A percentile compares a stretch with the other conserved stretches of the same genome.
These are phyloP conservation scores for Drosophila emarginata DNA, from an alignment of 2,888 invertebrate genomes.

Conservation along the genomic window DNA sequence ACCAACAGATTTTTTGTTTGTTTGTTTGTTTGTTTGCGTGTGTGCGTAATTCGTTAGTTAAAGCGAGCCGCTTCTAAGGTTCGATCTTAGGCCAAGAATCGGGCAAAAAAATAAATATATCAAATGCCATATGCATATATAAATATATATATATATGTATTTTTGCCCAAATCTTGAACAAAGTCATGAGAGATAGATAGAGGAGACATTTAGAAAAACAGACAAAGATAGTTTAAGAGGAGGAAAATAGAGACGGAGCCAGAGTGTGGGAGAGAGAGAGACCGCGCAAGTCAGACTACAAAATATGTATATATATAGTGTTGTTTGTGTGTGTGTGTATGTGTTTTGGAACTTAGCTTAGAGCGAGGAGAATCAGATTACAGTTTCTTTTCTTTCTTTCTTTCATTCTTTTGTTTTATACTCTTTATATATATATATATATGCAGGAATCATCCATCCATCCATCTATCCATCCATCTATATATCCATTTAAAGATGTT, in stretches of 20 bases:
- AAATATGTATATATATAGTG: constrained; percentile 12
- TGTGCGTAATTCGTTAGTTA: constrained; percentile 23
- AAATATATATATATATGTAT: not conserved
- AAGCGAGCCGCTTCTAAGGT: constrained; percentile 19
- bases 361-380: constrained; percentile 29
- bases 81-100: not conserved
- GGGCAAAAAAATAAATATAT: constrained; percentile 24
- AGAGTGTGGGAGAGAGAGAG: constrained; percentile 21
- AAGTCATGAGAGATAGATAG: not conserved
- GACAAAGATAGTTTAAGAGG: constrained; percentile 34
- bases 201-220: not conserved
- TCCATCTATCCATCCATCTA: not conserved
- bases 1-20: constrained; percentile 36
- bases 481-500: not conserved
- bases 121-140: constrained; percentile 21
- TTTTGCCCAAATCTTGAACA: not conserved
- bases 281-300: constrained; percentile 51
- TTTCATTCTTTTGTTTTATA: constrained; percentile 25
- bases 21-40: constrained; percentile 17
- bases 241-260: constrained; percentile 19
- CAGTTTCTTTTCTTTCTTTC: constrained; percentile 20
- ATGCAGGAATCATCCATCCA: constrained; percentile 11
- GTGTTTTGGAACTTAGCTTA: constrained; percentile 39
- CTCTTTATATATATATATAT: constrained; percentile 10
- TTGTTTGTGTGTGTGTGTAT: constrained; percentile 4